These are phyloP conservation scores for Theonella swinhoei DNA, from an alignment of 37 sponge, comb jelly and placozoan species.

Conservation along the genomic window DNA sequence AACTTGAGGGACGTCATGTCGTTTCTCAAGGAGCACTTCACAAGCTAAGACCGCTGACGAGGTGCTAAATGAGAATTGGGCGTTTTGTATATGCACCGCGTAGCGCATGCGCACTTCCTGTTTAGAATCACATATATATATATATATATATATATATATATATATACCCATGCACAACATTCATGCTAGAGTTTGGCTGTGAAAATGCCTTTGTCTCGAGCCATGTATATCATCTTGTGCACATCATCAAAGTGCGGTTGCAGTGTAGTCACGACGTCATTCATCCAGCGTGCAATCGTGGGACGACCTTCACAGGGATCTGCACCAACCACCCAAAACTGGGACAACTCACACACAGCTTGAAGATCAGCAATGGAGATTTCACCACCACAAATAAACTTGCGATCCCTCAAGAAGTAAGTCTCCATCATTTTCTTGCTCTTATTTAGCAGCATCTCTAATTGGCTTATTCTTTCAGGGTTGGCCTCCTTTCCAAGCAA, in stretches of 20 bases:
- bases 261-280: conserved; percentile 55
- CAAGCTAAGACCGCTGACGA: background rate
- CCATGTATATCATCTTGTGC: conserved; percentile 69
- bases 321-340: conserved; percentile 57
- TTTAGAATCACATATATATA: background rate
- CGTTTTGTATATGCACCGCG: background rate
- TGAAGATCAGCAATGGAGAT: conserved; percentile 87
- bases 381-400: conserved; percentile 68
- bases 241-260: conserved; percentile 71
- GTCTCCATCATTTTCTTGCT: conserved; percentile 46
- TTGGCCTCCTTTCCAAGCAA: conserved; percentile 41
- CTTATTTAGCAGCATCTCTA: conserved; percentile 13
- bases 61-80: too few relatives aligned
- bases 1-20: conserved; percentile 26
- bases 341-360: conserved; percentile 77
- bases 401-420: conserved; percentile 62
- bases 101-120: background rate
- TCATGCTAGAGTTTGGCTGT: conserved; percentile 12
- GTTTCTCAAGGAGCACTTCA: background rate
- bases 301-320: conserved; percentile 43
- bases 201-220: conserved; percentile 48
- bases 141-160: background rate
- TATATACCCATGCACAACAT: background rate
- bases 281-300: conserved; percentile 61
- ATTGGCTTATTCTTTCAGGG: conserved; percentile 18